Evolutionary conservation across 2,888 invertebrate species (phyloP), one percentile per base, ranked within the genome.

Genomic region (Drosophila lutescens): DNA sequence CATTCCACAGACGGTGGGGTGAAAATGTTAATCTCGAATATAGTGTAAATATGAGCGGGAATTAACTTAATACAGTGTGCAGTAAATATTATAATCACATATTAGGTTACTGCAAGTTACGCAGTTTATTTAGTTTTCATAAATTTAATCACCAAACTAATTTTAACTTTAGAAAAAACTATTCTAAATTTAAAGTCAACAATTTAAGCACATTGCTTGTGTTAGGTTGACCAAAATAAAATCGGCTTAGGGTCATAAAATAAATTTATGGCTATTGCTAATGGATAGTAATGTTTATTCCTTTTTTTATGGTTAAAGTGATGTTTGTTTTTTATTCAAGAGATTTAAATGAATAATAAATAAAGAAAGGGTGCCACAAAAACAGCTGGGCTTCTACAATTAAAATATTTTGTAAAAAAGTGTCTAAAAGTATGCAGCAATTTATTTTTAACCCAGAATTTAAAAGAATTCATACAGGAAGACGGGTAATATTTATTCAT

Each of bases 1-100:
- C 49, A 65, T 43, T 44, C 20, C 61, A 12, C 26, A 9, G 13
- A 46, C n/a, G 20, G 38, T 61, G 20, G 30, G 20, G 10, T 4
- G 57, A 9, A 41, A 23, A 56, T 32, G 56, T 15, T 41, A 59
- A 59, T 59, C 32, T 32, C 20, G 32, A 56, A 32, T 32, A 32
- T 41, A 15, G 26, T 58, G 57, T 36, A 30, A 30, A 49, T 49
- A 43, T 17, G 26, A 13, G 41, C 34, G 30, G 17, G 20, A 9
- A 41, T 36, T 62, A 26, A 26, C 32, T 41, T 23, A 41, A 26
- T 49, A 26, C 26, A 60, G 36, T 57, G 43, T 9, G 8, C 34
- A 36, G 58, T 15, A 15, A 17, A 17, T 54, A 30, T 6, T 23
- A 4, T 36, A 43, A 62, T 49, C 26, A n/a, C 12, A 17, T 49